Evolutionary conservation across 30 jellyfish, hydroid and myxozoan species (phyloP).

Genomic region (Aurelia aurita): DNA sequence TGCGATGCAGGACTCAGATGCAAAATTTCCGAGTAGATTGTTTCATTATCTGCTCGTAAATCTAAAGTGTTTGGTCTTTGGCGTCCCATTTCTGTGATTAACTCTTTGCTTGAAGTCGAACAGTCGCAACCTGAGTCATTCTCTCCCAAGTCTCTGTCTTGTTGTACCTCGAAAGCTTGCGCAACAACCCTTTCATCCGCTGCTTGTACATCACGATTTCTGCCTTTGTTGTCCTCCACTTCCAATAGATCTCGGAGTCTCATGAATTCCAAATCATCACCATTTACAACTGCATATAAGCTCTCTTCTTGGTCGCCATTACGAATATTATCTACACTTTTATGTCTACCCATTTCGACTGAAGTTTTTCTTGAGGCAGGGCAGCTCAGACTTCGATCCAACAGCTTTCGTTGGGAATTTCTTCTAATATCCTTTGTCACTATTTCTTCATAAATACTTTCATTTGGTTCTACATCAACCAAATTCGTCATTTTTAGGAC

Average conservation of each 20-base stretch:
- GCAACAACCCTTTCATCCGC: conserved; percentile 14
- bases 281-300: conserved; percentile 62
- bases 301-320: conserved; percentile 37
- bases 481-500: conserved; percentile 34
- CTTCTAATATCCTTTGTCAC: conserved; percentile 26
- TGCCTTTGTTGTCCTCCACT: neutral
- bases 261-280: conserved; percentile 61
- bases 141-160: conserved; percentile 40
- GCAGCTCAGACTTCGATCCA: conserved; percentile 55
- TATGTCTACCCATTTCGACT: conserved; percentile 22
- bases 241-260: conserved; percentile 36
- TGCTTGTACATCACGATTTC: neutral
- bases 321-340: conserved; percentile 14
- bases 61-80: conserved; percentile 45
- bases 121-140: conserved; percentile 64
- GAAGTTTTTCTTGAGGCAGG: conserved; percentile 51
- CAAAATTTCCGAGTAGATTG: conserved; percentile 88
- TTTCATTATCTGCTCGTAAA: conserved; percentile 29
- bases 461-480: conserved; percentile 52
- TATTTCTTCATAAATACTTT: conserved; percentile 70
- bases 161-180: conserved; percentile 16
- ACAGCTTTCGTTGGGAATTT: neutral
- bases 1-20: conserved; percentile 71
- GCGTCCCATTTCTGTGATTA: neutral
- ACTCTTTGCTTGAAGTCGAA: conserved; percentile 38